A percentile compares a stretch with the other conserved stretches of the same genome.
Evolutionary conservation across 1,140 invertebrate genomes (phyloP).

Genomic region (Campoletis sonorensis): DNA sequence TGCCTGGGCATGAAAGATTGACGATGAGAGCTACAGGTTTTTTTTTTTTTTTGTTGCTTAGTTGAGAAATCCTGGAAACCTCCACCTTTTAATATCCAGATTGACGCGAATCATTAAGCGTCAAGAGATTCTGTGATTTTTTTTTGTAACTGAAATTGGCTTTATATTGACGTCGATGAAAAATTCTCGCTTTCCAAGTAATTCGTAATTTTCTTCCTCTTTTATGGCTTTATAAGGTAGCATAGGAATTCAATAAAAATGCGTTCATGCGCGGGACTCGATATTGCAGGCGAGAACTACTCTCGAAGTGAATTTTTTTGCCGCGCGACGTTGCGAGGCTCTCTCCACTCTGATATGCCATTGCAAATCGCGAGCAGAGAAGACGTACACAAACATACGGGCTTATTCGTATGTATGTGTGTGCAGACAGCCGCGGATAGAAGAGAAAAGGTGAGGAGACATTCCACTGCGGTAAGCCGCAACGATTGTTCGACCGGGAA

Average conservation of each 20-base stretch:
- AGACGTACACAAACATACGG: not conserved
- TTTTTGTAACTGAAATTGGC: not conserved
- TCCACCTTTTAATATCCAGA: not conserved
- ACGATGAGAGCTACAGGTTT: not conserved
- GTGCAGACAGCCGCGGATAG: not conserved
- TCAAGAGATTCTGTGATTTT: not conserved
- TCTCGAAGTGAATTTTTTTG: slow-evolving; percentile 2
- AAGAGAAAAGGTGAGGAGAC: not conserved
- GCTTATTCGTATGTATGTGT: not conserved
- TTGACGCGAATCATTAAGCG: not conserved
- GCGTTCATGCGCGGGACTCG: not conserved
- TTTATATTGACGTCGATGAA: not conserved
- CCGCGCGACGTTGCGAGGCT: not conserved
- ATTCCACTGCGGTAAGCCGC: slow-evolving; percentile 38
- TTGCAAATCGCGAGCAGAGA: not conserved
- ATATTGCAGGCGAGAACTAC: slow-evolving; percentile 9
- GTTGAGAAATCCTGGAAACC: not conserved
- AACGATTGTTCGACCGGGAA: slow-evolving; percentile 42
- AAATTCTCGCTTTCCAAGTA: not conserved
- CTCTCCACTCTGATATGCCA: slow-evolving; percentile 5
- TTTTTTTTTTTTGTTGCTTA: not conserved
- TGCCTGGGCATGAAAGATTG: not conserved
- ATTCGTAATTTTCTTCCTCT: slow-evolving; percentile 18
- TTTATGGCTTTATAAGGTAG: not conserved
- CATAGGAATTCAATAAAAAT: slow-evolving; percentile 26